Conservation (phyloP, 37 sponge, comb jelly and placozoan species). For the Beroe ovata region DNA sequence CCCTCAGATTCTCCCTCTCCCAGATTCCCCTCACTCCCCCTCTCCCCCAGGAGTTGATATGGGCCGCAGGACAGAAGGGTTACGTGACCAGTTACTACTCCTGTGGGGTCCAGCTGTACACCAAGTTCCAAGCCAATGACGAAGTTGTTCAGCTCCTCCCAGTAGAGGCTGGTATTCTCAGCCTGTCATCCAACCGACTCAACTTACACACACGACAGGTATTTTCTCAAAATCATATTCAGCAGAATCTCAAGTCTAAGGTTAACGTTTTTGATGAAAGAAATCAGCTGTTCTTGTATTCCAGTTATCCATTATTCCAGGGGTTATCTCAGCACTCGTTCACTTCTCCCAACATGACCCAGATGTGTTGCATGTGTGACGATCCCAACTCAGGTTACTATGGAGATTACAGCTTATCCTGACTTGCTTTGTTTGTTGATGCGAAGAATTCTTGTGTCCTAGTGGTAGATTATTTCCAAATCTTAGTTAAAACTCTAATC, state of each 20-base stretch:
- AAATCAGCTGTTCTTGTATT: too few relatives aligned
- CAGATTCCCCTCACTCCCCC: background rate
- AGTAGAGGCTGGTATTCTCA: constrained; percentile 37
- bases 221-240: too few relatives aligned
- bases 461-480: too few relatives aligned
- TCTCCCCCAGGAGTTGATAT: constrained; percentile 22
- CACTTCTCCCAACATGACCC: constrained; percentile 62
- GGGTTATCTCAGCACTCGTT: constrained; percentile 55
- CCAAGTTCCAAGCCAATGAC: constrained; percentile 56
- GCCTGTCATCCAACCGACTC: constrained; percentile 51
- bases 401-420: too few relatives aligned
- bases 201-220: constrained; percentile 63
- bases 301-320: too few relatives aligned
- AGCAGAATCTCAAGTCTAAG: too few relatives aligned
- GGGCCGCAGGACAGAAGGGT: constrained; percentile 67
- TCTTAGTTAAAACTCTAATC: too few relatives aligned
- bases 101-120: constrained; percentile 50
- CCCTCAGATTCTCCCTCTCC: too few relatives aligned
- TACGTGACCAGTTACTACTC: constrained; percentile 60
- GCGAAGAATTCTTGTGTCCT: too few relatives aligned
- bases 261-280: too few relatives aligned
- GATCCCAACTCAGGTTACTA: constrained; percentile 30
- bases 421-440: too few relatives aligned
- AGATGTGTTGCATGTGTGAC: constrained; percentile 39
- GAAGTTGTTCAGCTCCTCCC: constrained; percentile 26